Percentiles rank a stretch among this genome's conserved stretches.
phyloP scores from a whole-genome alignment of 2,797 vertebrate genomes.

The Bovichtus diacanthus region DNA sequence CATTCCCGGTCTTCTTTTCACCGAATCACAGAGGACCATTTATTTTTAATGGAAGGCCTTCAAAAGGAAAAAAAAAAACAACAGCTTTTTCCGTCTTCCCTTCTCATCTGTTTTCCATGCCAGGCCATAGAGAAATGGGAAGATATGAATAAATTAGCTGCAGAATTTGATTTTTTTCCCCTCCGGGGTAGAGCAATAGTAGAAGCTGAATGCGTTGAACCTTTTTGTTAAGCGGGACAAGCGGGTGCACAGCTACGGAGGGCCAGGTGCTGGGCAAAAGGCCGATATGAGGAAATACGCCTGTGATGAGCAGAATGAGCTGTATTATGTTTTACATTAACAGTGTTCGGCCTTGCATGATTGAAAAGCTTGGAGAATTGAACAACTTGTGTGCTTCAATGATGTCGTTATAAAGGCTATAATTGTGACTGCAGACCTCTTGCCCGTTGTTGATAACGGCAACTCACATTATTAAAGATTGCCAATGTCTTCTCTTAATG shows the following conservation, averaged over 20 bases:
- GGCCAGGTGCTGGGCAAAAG: constrained; percentile 21
- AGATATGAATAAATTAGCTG: constrained; percentile 71
- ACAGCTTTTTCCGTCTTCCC: constrained; percentile 40
- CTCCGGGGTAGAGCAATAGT: constrained; percentile 8
- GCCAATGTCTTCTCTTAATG: not conserved
- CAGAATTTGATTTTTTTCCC: constrained; percentile 51
- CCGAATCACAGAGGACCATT: constrained; percentile 60
- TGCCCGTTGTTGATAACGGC: constrained; percentile 5
- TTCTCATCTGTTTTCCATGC: constrained; percentile 54
- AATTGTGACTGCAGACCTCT: constrained; percentile 11
- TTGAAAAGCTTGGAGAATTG: constrained; percentile 11
- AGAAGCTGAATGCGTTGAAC: constrained; percentile 32
- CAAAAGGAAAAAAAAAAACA: constrained; percentile 50
- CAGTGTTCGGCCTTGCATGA: constrained; percentile 9
- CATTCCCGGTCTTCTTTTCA: constrained; percentile 49
- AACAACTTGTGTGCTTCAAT: constrained; percentile 9
- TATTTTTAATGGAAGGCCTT: constrained; percentile 76
- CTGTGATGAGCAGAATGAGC: constrained; percentile 25
- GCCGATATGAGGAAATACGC: constrained; percentile 31
- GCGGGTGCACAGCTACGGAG: not conserved
- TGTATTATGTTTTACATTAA: constrained; percentile 29
- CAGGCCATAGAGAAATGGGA: constrained; percentile 43
- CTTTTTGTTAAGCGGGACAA: constrained; percentile 37
- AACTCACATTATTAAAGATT: not conserved
- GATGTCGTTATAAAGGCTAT: not conserved